Percentiles rank a stretch among this genome's conserved stretches.
These are phyloP conservation scores for Motacilla alba DNA, from an alignment of 2,113 vertebrate genomes.

Conservation along the genomic window DNA sequence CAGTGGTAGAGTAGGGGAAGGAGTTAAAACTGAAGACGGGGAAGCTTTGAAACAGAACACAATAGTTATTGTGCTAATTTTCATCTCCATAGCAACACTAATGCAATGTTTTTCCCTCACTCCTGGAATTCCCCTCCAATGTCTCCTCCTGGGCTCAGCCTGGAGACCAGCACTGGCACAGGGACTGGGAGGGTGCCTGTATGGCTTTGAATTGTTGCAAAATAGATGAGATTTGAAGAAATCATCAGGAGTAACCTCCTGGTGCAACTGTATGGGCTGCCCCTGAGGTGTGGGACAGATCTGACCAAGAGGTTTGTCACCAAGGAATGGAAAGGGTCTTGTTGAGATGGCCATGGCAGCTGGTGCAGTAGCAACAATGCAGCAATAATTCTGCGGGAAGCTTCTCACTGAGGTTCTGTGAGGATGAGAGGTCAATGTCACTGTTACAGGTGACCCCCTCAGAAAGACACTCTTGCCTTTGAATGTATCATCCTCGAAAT, in stretches of 20 bases:
- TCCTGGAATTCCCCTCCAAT: slow-evolving; percentile 11
- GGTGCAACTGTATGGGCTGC: neutral
- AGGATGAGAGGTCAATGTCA: neutral
- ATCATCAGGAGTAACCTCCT: neutral
- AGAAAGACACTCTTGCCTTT: neutral
- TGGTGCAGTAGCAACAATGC: neutral
- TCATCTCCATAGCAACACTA: slow-evolving; percentile 30
- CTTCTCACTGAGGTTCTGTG: neutral
- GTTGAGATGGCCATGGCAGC: neutral
- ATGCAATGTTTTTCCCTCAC: neutral
- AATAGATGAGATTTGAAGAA: neutral
- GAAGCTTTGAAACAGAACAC: slow-evolving; percentile 6
- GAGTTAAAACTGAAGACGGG: neutral
- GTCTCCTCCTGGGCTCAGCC: neutral
- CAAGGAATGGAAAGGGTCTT: neutral
- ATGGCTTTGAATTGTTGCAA: neutral
- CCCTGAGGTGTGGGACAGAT: neutral
- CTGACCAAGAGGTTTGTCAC: neutral
- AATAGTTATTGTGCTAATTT: slow-evolving; percentile 43
- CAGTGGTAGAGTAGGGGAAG: neutral
- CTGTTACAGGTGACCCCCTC: neutral
- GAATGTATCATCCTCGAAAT: neutral
- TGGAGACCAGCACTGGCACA: neutral
- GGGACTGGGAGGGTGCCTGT: neutral
- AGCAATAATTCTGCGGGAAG: neutral